Evolutionary conservation across 2,888 invertebrate species (phyloP).

Genomic region (Tiliacea aurago): DNA sequence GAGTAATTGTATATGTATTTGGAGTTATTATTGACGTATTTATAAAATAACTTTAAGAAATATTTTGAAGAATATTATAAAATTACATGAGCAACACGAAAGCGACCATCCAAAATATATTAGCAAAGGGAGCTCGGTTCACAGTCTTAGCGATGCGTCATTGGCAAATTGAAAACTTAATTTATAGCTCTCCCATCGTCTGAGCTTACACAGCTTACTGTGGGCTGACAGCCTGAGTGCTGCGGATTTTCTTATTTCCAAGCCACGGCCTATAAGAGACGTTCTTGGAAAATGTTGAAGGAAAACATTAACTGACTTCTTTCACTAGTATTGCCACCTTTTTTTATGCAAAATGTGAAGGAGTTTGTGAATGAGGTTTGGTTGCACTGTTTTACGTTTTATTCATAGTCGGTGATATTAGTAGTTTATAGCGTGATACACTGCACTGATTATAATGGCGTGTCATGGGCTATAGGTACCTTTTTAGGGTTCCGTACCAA

Average conservation of each 20-base stretch:
- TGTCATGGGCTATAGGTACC: background rate
- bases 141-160: constrained; percentile 81
- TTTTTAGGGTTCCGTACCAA: too few relatives aligned
- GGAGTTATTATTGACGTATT: constrained; percentile 9
- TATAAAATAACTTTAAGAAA: background rate
- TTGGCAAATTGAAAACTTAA: constrained; percentile 86
- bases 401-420: background rate
- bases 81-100: constrained; percentile 55
- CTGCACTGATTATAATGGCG: constrained; percentile 1
- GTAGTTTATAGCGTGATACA: background rate
- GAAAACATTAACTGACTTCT: constrained; percentile 58
- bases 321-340: constrained; percentile 31
- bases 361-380: constrained; percentile 31
- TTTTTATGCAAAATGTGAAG: constrained; percentile 29
- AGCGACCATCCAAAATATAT: constrained; percentile 66
- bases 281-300: constrained; percentile 37
- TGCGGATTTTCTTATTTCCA: constrained; percentile 76
- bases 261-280: constrained; percentile 54
- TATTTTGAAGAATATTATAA: constrained; percentile 15
- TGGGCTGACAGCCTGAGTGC: constrained; percentile 75
- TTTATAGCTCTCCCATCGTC: constrained; percentile 80
- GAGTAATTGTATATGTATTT: background rate
- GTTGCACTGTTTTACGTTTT: constrained; percentile 3
- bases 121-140: constrained; percentile 65
- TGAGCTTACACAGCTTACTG: constrained; percentile 81